These are phyloP conservation scores for Drosophila erecta DNA, from an alignment of 1,140 invertebrate genomes.

Conservation along the genomic window DNA sequence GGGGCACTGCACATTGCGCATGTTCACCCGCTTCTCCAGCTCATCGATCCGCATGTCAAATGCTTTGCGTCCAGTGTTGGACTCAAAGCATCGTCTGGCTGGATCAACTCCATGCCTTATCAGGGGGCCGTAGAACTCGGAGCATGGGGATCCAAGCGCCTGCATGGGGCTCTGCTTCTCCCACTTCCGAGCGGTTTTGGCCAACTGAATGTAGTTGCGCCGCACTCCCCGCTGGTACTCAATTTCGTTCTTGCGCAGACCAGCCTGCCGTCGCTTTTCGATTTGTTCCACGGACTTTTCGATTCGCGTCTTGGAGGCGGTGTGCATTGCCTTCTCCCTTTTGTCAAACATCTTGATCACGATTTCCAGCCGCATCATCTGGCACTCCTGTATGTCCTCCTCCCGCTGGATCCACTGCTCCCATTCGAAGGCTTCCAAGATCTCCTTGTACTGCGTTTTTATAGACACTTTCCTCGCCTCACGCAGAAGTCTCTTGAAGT, in stretches of 20 bases:
- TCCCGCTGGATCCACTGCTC: constrained; percentile 81
- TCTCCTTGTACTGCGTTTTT: constrained; percentile 39
- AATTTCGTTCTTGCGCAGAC: constrained; percentile 80
- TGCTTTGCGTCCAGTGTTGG: constrained; percentile 47
- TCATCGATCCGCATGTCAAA: constrained; percentile 79
- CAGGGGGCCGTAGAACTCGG: constrained; percentile 86
- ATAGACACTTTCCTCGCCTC: constrained; percentile 32
- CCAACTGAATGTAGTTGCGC: constrained; percentile 38
- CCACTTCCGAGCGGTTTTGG: constrained; percentile 62
- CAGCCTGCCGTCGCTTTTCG: constrained; percentile 78
- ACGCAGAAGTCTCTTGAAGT: constrained; percentile 39
- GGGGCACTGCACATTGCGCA: constrained; percentile 57
- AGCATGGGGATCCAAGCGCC: constrained; percentile 84
- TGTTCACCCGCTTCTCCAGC: constrained; percentile 67
- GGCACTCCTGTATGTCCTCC: constrained; percentile 87
- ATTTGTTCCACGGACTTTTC: constrained; percentile 79
- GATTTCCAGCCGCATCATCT: constrained; percentile 86
- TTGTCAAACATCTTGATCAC: constrained; percentile 84
- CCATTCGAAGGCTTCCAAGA: constrained; percentile 82
- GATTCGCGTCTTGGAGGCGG: constrained; percentile 82
- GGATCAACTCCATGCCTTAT: constrained; percentile 85
- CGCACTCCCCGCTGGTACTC: constrained; percentile 79
- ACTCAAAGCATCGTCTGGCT: constrained; percentile 78
- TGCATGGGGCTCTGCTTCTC: constrained; percentile 84
- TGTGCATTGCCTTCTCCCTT: constrained; percentile 77